Conservation (phyloP, 2,113 vertebrate species). For the Brienomyrus longianalis region DNA sequence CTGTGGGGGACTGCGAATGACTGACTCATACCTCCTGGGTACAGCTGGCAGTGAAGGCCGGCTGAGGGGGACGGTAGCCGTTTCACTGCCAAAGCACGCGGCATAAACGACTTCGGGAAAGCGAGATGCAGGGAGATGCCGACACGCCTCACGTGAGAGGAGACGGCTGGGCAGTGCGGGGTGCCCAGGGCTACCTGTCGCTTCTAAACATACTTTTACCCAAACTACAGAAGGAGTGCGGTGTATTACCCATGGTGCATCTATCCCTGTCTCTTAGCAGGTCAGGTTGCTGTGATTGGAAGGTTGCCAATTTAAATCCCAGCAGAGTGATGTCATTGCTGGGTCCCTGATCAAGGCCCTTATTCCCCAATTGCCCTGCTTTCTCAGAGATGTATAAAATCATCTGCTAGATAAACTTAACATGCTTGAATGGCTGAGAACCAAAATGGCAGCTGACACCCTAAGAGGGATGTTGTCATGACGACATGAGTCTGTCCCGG, state of each 20-base stretch:
- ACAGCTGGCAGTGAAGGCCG: neutral
- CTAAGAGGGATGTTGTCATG: neutral
- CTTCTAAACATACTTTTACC: neutral
- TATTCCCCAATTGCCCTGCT: neutral
- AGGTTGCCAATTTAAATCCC: neutral
- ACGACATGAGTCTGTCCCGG: neutral
- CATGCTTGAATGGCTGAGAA: neutral
- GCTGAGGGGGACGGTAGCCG: neutral
- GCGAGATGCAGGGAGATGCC: neutral
- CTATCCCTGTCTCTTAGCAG: neutral
- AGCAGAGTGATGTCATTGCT: neutral
- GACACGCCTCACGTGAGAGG: neutral
- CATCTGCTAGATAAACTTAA: neutral
- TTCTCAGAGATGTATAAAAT: neutral
- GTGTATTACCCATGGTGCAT: neutral
- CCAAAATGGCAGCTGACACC: neutral
- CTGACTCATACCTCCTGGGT: neutral
- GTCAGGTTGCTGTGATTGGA: neutral
- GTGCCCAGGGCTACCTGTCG: neutral
- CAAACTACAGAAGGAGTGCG: neutral
- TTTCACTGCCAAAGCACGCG: neutral
- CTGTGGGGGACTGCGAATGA: neutral
- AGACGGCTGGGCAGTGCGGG: neutral
- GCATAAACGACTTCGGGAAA: neutral
- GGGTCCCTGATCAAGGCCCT: neutral